Percentiles rank a stretch among this genome's conserved stretches.
Conservation (phyloP, 2,888 invertebrate genomes). For the Aporophyla nigra region DNA sequence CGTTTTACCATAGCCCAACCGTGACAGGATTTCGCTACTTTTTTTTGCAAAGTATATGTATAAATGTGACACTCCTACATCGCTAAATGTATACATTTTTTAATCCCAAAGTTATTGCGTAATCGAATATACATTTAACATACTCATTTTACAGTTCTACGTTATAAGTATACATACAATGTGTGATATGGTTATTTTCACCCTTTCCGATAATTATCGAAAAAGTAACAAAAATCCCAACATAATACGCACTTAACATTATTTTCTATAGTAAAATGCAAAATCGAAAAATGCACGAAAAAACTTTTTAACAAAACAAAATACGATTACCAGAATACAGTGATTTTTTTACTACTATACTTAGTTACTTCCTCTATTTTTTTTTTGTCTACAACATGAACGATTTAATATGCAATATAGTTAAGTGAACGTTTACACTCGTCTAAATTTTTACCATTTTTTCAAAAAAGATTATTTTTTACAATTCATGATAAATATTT, state of each 20-base stretch:
- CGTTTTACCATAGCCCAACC: slow-evolving; percentile 49
- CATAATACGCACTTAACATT: slow-evolving; percentile 61
- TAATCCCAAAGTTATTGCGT: slow-evolving; percentile 72
- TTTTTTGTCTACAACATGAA: slow-evolving; percentile 88
- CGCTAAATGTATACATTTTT: slow-evolving; percentile 65
- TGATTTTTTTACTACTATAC: slow-evolving; percentile 79
- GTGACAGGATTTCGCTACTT: slow-evolving; percentile 14
- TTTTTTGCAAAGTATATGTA: slow-evolving; percentile 54
- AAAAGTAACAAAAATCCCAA: slow-evolving; percentile 64
- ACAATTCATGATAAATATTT: slow-evolving; percentile 87
- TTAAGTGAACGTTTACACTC: slow-evolving; percentile 84
- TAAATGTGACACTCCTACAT: slow-evolving; percentile 64
- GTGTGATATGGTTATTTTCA: slow-evolving; percentile 88
- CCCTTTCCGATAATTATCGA: slow-evolving; percentile 72
- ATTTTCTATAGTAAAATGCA: slow-evolving; percentile 70
- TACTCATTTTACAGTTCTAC: slow-evolving; percentile 79
- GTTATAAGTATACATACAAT: slow-evolving; percentile 85
- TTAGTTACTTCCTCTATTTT: slow-evolving; percentile 79
- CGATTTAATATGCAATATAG: slow-evolving; percentile 87
- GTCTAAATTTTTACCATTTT: slow-evolving; percentile 77
- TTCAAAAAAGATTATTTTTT: slow-evolving; percentile 82
- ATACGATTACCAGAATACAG: slow-evolving; percentile 63
- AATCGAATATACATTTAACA: slow-evolving; percentile 80
- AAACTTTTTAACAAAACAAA: slow-evolving; percentile 54
- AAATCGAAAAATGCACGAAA: slow-evolving; percentile 73